Conservation (phyloP, 2,113 vertebrate genomes). For the Zootoca vivipara region DNA sequence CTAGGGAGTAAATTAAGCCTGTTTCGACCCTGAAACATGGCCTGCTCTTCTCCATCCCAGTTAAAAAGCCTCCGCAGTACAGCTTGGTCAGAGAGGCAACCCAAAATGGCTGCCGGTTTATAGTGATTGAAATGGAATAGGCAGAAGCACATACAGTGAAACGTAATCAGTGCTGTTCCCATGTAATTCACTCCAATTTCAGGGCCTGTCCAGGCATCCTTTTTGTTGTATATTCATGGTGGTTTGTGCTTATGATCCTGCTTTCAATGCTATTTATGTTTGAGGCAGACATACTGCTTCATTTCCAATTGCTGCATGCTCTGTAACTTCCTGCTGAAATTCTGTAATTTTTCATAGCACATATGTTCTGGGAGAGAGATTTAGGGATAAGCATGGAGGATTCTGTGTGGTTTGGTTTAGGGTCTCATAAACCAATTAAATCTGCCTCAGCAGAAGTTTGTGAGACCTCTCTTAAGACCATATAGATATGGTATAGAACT, state of each 20-base stretch:
- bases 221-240: too few relatives aligned
- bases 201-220: background rate
- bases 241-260: too few relatives aligned
- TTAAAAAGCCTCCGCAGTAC: background rate
- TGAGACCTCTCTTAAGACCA: too few relatives aligned
- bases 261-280: too few relatives aligned
- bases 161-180: background rate
- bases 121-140: background rate
- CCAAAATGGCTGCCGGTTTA: background rate
- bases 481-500: too few relatives aligned
- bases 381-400: too few relatives aligned
- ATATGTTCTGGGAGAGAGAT: background rate
- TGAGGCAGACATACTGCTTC: too few relatives aligned
- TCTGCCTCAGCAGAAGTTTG: too few relatives aligned
- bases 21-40: background rate
- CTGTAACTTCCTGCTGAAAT: too few relatives aligned
- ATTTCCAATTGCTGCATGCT: too few relatives aligned
- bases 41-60: background rate
- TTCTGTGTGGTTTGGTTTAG: too few relatives aligned
- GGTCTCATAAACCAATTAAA: too few relatives aligned
- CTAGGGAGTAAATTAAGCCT: constrained; percentile 15
- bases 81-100: background rate
- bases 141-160: background rate
- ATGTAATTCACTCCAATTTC: background rate
- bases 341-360: background rate